These are phyloP conservation scores for Drosophila kanekoi DNA, from an alignment of 2,888 invertebrate genomes.

Conservation along the genomic window DNA sequence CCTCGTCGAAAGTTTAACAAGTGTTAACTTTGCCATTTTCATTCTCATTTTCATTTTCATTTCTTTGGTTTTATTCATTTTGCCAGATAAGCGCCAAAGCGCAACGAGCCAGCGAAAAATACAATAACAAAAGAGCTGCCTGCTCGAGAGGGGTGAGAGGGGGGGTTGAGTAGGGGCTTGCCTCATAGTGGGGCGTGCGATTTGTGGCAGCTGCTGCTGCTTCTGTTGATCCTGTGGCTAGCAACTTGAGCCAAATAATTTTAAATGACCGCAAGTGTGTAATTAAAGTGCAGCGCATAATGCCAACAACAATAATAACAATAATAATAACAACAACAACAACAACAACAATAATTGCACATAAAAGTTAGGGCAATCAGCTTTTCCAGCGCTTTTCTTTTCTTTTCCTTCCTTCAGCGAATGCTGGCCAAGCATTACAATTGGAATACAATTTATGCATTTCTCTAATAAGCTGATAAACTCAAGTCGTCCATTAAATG, in stretches of 20 bases:
- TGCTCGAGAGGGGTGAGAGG: not conserved
- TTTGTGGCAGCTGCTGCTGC: slow-evolving; percentile 68
- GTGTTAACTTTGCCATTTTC: slow-evolving; percentile 79
- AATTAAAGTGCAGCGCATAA: slow-evolving; percentile 75
- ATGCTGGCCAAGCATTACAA: slow-evolving; percentile 11
- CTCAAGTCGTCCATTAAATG: not conserved
- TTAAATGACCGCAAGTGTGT: slow-evolving; percentile 80
- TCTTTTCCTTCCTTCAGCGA: not conserved
- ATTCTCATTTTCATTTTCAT: slow-evolving; percentile 63
- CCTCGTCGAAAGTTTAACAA: slow-evolving; percentile 76
- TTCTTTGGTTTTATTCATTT: slow-evolving; percentile 68
- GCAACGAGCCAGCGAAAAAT: slow-evolving; percentile 50
- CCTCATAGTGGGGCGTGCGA: slow-evolving; percentile 29
- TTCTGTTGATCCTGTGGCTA: slow-evolving; percentile 25
- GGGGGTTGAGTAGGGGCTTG: not conserved
- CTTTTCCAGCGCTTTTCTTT: slow-evolving; percentile 42
- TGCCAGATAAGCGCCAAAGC: slow-evolving; percentile 70
- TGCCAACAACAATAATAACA: slow-evolving; percentile 55
- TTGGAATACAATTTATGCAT: slow-evolving; percentile 11
- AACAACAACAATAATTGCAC: slow-evolving; percentile 31
- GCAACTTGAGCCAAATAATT: slow-evolving; percentile 72
- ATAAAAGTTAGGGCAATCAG: slow-evolving; percentile 62
- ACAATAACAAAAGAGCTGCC: slow-evolving; percentile 21
- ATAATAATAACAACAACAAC: slow-evolving; percentile 39
- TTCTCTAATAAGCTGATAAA: slow-evolving; percentile 6